These are phyloP conservation scores for Procambarus virginalis DNA, from an alignment of 1,140 invertebrate genomes.

Conservation along the genomic window DNA sequence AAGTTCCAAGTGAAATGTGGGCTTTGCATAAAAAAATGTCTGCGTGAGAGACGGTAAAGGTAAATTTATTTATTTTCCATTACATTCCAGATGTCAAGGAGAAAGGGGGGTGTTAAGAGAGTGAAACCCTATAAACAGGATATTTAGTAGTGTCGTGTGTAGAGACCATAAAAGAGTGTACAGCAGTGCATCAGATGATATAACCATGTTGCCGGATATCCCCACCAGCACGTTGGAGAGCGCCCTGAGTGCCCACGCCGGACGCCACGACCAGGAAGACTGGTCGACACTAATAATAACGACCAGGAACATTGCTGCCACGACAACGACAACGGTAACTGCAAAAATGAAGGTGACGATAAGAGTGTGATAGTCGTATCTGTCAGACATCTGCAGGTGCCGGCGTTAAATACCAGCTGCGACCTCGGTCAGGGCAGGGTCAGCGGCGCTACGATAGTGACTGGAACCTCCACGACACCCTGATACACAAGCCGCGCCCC, in stretches of 20 bases:
- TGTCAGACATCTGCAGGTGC: background rate
- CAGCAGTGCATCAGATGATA: background rate
- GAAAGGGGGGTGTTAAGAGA: background rate
- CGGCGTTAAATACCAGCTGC: slow-evolving; percentile 6
- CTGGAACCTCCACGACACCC: background rate
- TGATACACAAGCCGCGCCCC: background rate
- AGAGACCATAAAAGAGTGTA: background rate
- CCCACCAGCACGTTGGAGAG: too few species aligned
- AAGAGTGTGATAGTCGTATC: background rate
- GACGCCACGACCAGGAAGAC: background rate
- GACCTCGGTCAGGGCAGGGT: background rate
- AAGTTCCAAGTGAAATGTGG: too few species aligned
- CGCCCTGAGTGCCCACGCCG: background rate
- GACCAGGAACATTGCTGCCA: background rate
- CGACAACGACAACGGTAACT: background rate
- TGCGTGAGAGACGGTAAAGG: too few species aligned
- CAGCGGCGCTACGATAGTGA: background rate
- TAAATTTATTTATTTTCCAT: background rate
- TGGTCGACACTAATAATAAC: slow-evolving; percentile 5
- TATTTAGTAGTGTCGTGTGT: background rate
- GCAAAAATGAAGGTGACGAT: background rate
- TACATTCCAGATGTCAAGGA: background rate
- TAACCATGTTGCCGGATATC: background rate
- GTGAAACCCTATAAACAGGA: background rate
- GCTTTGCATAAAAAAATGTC: too few species aligned